Percentiles rank a stretch among this genome's conserved stretches.
Conservation (phyloP, 2,797 vertebrate species). For the Pseudocheirus occidentalis region DNA sequence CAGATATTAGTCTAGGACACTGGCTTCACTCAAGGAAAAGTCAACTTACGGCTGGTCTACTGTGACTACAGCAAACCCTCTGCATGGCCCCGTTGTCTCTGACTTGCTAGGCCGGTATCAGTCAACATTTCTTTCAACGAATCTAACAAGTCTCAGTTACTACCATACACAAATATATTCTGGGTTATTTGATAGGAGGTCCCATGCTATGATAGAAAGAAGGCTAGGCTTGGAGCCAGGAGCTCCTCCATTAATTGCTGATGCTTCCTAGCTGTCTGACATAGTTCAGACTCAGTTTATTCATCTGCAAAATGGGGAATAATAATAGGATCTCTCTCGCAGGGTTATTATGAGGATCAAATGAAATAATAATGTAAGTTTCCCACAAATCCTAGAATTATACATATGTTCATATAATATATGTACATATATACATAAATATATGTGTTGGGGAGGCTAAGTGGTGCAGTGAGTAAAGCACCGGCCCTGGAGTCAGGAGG, state of each 20-base stretch:
- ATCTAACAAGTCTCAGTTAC: background rate
- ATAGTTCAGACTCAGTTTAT: background rate
- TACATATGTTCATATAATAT: background rate
- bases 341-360: background rate
- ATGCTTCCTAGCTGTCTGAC: slow-evolving; percentile 20
- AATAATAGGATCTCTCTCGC: background rate
- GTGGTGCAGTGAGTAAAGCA: too few relatives aligned
- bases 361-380: background rate
- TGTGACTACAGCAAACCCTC: background rate
- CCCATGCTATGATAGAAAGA: slow-evolving; percentile 5
- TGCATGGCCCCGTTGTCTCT: background rate
- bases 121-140: background rate
- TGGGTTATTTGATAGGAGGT: background rate
- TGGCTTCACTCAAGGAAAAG: slow-evolving; percentile 21
- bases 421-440: background rate
- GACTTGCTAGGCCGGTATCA: background rate
- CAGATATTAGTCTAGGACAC: slow-evolving; percentile 26
- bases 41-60: background rate
- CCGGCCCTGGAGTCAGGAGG: too few relatives aligned
- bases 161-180: background rate
- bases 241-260: background rate
- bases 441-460: too few relatives aligned
- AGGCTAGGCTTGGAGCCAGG: slow-evolving; percentile 9
- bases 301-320: slow-evolving; percentile 13
- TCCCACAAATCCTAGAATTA: background rate